These are phyloP conservation scores for Chironomus tepperi DNA, from an alignment of 1,140 invertebrate genomes.

Conservation along the genomic window DNA sequence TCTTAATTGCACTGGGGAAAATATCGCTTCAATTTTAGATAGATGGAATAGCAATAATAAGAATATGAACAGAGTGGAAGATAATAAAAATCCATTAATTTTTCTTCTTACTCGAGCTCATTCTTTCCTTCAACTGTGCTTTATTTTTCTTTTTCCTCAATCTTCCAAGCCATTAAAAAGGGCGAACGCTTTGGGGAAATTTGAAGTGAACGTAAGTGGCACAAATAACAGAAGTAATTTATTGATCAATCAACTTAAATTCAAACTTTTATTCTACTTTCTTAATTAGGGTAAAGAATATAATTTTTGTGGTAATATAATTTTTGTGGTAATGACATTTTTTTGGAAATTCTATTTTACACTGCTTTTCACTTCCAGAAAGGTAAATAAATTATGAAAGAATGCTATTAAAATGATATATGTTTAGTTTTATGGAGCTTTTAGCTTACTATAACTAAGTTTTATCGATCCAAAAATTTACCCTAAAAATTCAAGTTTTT, in stretches of 20 bases:
- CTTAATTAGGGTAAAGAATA: too few relatives aligned
- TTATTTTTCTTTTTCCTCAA: not conserved
- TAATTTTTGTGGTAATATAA: too few relatives aligned
- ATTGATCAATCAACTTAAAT: not conserved
- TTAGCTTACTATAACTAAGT: too few relatives aligned
- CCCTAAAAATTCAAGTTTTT: too few relatives aligned
- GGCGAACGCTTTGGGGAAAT: constrained; percentile 10
- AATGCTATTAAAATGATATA: too few relatives aligned
- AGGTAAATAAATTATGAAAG: too few relatives aligned
- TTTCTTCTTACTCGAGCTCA: not conserved
- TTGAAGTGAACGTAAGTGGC: not conserved
- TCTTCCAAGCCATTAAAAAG: constrained; percentile 8
- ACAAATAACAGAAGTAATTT: not conserved
- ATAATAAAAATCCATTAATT: too few relatives aligned
- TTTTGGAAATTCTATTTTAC: too few relatives aligned
- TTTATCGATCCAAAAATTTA: too few relatives aligned
- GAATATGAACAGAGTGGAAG: not conserved
- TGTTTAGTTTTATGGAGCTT: too few relatives aligned
- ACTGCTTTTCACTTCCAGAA: too few relatives aligned
- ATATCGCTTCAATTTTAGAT: not conserved
- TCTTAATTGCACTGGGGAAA: not conserved
- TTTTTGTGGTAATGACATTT: too few relatives aligned
- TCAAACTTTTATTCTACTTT: constrained; percentile 14
- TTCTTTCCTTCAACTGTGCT: not conserved
- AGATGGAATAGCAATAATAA: not conserved